Percentiles rank a stretch among this genome's conserved stretches.
Conservation (phyloP, 2,113 vertebrate species). For the Kobus ellipsiprymnus region DNA sequence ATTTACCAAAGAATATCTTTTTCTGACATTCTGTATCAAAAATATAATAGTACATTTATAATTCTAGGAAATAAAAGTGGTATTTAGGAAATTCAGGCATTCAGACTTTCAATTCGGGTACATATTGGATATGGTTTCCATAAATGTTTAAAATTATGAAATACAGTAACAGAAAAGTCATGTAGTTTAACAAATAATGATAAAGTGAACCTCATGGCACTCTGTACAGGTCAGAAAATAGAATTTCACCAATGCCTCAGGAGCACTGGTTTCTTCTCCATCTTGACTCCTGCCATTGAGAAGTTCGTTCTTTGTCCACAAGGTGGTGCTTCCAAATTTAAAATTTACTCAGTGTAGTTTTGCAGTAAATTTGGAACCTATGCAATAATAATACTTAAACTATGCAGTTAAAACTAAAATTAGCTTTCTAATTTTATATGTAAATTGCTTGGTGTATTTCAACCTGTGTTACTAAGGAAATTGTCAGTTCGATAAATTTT, state of each 20-base stretch:
- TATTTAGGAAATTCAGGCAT: background rate
- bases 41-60: background rate
- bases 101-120: background rate
- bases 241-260: background rate
- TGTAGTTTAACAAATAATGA: background rate
- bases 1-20: background rate
- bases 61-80: background rate
- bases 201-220: background rate
- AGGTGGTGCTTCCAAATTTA: slow-evolving; percentile 9
- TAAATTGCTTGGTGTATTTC: background rate
- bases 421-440: background rate
- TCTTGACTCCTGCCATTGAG: background rate
- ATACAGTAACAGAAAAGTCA: background rate
- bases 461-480: background rate
- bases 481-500: background rate
- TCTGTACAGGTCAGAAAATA: background rate
- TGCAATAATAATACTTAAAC: background rate
- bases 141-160: background rate
- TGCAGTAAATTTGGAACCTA: background rate
- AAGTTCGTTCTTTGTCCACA: background rate
- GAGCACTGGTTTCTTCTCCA: background rate
- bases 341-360: background rate
- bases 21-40: background rate
- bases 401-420: background rate
- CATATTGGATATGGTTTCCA: background rate